A percentile compares a stretch with the other conserved stretches of the same genome.
Conservation (phyloP, 2,888 invertebrate species). For the Watsonalla binaria region DNA sequence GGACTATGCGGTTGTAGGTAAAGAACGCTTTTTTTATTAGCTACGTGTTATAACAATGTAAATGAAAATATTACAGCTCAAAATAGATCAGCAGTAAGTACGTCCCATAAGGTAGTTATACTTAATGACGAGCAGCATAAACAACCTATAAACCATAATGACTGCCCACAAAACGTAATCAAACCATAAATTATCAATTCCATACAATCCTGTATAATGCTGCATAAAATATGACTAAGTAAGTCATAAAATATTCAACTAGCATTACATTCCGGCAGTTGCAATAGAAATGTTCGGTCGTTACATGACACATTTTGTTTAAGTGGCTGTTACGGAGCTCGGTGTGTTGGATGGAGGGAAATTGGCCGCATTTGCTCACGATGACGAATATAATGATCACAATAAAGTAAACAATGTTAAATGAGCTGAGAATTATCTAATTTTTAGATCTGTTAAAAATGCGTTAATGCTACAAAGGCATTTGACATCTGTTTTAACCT, state of each 20-base stretch:
- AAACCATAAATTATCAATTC: constrained; percentile 39
- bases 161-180: constrained; percentile 29
- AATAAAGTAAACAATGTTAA: constrained; percentile 1
- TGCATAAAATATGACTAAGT: constrained; percentile 39
- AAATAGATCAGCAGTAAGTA: neutral
- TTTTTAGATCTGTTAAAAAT: neutral
- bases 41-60: too few species aligned
- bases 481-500: too few species aligned
- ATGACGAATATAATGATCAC: constrained; percentile 5
- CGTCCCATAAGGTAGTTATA: neutral
- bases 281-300: constrained; percentile 29
- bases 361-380: constrained; percentile 20
- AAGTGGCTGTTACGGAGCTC: constrained; percentile 35
- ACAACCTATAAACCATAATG: constrained; percentile 29
- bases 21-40: too few species aligned
- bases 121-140: constrained; percentile 6
- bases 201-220: constrained; percentile 30
- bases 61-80: neutral
- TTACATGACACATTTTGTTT: constrained; percentile 42
- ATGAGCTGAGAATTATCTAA: neutral
- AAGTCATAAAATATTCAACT: constrained; percentile 43
- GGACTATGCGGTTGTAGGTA: too few species aligned
- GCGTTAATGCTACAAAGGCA: neutral
- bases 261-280: constrained; percentile 24
- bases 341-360: constrained; percentile 19